These are phyloP conservation scores for Syngnathus scovelli DNA, from an alignment of 2,113 vertebrate genomes.

Conservation along the genomic window DNA sequence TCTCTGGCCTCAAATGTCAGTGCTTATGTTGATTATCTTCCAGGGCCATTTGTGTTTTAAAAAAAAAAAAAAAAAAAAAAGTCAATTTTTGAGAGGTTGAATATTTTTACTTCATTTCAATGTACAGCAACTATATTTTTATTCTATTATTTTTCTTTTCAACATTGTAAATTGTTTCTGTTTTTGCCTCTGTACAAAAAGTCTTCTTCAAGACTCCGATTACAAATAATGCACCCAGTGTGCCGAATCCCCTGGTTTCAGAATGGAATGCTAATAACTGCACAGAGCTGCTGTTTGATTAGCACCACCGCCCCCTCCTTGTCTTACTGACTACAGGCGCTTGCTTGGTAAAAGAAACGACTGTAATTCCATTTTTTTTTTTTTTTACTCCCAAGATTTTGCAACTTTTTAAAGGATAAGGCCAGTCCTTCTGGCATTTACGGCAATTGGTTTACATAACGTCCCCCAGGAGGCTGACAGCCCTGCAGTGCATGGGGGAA, in stretches of 20 bases:
- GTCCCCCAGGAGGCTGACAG: conserved; percentile 9
- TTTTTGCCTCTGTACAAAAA: conserved; percentile 8
- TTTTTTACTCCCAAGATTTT: conserved; percentile 34
- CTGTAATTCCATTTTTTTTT: conserved; percentile 36
- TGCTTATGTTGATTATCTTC: conserved; percentile 44
- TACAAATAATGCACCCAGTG: neutral
- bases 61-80: conserved; percentile 38
- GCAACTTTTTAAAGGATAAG: conserved; percentile 34
- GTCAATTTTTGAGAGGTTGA: neutral
- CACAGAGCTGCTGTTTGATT: conserved; percentile 33
- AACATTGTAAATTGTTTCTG: neutral
- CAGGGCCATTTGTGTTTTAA: conserved; percentile 57
- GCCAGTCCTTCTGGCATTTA: conserved; percentile 37
- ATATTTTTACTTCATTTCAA: conserved; percentile 37
- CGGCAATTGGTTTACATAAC: conserved; percentile 27
- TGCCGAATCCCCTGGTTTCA: conserved; percentile 25
- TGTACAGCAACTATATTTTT: conserved; percentile 40
- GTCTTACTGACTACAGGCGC: conserved; percentile 13
- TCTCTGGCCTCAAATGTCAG: conserved; percentile 34
- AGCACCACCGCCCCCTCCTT: neutral
- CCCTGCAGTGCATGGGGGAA: conserved; percentile 20
- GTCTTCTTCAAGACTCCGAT: neutral
- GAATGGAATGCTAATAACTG: conserved; percentile 38
- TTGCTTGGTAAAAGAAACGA: conserved; percentile 24
- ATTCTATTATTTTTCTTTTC: conserved; percentile 16